phyloP scores from a whole-genome alignment of 92 coral and sea anemone species.

The Epizoanthus rinbou region DNA sequence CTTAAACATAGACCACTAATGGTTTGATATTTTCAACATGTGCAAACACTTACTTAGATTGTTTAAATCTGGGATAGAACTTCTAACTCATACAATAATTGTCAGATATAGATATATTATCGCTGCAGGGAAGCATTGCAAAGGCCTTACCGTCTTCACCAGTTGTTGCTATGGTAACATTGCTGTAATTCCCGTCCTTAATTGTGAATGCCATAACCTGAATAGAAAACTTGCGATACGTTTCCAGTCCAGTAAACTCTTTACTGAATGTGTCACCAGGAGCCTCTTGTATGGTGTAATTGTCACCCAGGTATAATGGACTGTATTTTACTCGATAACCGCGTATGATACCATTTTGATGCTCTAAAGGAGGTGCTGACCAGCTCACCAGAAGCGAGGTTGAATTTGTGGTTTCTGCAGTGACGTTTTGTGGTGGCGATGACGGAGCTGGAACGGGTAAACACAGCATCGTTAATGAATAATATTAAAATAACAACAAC shows the following conservation, averaged over 20 bases:
- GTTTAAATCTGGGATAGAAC: too few species aligned
- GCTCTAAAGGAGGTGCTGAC: constrained; percentile 14
- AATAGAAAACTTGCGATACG: constrained; percentile 2
- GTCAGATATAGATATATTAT: too few species aligned
- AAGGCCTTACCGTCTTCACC: neutral
- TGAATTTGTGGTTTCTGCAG: constrained; percentile 6
- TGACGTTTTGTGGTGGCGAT: constrained; percentile 37
- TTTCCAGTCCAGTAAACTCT: constrained; percentile 1
- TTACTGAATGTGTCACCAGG: neutral
- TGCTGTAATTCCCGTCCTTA: neutral
- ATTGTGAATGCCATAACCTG: constrained; percentile 4
- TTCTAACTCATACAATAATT: too few species aligned
- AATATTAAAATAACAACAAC: too few species aligned
- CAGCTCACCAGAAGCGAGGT: constrained; percentile 39
- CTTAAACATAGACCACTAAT: too few species aligned
- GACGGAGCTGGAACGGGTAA: constrained; percentile 19
- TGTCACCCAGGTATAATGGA: neutral
- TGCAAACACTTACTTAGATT: too few species aligned
- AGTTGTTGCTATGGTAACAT: neutral
- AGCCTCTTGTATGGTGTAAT: neutral
- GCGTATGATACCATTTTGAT: constrained; percentile 13
- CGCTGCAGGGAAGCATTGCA: too few species aligned
- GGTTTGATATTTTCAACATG: too few species aligned
- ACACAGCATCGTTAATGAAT: neutral
- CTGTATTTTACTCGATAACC: constrained; percentile 5